These are phyloP conservation scores for Molothrus aeneus DNA, from an alignment of 2,797 vertebrate species.

Conservation along the genomic window DNA sequence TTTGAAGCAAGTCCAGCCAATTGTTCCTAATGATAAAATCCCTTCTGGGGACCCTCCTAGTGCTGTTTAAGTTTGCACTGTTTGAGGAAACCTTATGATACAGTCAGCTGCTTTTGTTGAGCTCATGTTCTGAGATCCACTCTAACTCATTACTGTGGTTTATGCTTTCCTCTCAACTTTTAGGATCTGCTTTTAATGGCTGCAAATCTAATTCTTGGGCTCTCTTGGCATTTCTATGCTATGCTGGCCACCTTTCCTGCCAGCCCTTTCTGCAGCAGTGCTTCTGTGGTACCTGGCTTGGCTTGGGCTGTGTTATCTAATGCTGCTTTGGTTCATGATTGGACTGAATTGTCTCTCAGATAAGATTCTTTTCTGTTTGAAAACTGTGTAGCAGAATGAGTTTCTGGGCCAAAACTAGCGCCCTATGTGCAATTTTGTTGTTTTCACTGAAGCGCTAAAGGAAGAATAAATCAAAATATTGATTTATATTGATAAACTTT, in stretches of 20 bases:
- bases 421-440: not conserved
- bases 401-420: not conserved
- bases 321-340: not conserved
- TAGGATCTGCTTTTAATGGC: not conserved
- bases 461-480: not conserved
- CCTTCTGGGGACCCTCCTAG: not conserved
- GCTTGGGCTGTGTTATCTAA: not conserved
- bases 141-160: not conserved
- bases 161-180: not conserved
- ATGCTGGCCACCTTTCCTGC: not conserved
- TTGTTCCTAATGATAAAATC: not conserved
- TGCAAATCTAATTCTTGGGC: not conserved
- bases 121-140: not conserved
- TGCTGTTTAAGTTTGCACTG: not conserved
- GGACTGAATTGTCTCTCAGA: not conserved
- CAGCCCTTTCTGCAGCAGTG: not conserved
- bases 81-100: not conserved
- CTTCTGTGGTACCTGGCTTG: not conserved
- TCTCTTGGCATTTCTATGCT: not conserved
- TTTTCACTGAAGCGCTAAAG: not conserved
- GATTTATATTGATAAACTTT: not conserved
- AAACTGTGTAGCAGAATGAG: not conserved
- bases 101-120: not conserved
- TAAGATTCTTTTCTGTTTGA: not conserved
- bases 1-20: not conserved